phyloP scores from a whole-genome alignment of 2,113 vertebrate genomes.

The Leucopsar rothschildi region DNA sequence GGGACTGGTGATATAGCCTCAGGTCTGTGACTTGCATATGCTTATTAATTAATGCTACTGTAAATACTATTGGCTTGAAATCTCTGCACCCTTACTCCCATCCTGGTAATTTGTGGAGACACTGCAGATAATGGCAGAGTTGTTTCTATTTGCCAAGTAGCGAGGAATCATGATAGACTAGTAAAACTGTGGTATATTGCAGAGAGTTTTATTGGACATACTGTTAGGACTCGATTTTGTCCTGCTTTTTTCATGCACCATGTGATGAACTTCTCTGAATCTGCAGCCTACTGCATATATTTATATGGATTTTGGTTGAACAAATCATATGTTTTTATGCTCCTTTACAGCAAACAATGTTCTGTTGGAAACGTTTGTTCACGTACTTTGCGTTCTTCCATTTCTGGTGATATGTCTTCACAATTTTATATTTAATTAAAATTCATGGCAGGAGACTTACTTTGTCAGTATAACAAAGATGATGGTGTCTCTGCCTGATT shows the following conservation, averaged over 20 bases:
- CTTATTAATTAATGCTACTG: not conserved
- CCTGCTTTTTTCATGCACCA: not conserved
- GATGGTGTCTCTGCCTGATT: not conserved
- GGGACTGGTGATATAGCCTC: not conserved
- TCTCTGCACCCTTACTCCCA: not conserved
- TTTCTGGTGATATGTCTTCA: not conserved
- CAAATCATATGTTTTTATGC: not conserved
- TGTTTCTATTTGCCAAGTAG: not conserved
- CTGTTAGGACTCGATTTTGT: not conserved
- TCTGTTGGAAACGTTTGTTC: not conserved
- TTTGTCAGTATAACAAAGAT: not conserved
- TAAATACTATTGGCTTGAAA: not conserved
- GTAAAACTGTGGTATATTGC: not conserved
- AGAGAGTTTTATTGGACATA: not conserved
- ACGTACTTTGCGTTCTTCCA: not conserved
- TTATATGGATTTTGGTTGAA: not conserved
- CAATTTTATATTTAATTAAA: not conserved
- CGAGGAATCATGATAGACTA: not conserved
- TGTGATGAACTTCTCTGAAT: not conserved
- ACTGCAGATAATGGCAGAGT: not conserved
- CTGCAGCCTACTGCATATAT: not conserved
- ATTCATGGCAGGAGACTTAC: not conserved
- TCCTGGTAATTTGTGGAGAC: not conserved
- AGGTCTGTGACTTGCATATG: not conserved
- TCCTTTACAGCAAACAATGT: not conserved